Evolutionary conservation across 2,113 vertebrate species (phyloP), one percentile per base, ranked within the genome.

Genomic region (Cephalopholis sonnerati): DNA sequence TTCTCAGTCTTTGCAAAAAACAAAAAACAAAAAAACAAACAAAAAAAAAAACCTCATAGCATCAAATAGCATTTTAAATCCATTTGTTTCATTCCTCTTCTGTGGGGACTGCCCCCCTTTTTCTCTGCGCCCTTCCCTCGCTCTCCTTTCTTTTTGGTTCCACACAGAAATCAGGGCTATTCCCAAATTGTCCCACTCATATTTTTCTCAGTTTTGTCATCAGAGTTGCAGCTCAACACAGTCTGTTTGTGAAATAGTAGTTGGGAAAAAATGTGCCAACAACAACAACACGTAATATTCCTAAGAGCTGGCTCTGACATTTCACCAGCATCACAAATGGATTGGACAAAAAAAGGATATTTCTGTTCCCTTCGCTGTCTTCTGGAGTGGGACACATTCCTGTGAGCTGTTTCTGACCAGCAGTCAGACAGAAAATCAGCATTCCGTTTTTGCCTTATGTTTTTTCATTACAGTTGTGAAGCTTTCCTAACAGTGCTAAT

Each of bases 51-150:
- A 3, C 62, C 68, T 67, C 82, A 63, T 53, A 72, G 72, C 87
- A 93, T 92, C 84, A 87, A 88, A 83, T 54, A 92, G 84, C 89
- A 91, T 93, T 93, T 91, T 84, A 86, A 91, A 93, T 94, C 84
- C 81, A 91, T 92, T 93, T 93, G 87, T 93, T 91, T 81, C 82
- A 87, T 90, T 90, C 72, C 78, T 85, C 73, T 82, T 82, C 87
- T 78, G 85, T 70, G 57, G 70, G 86, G 50, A 82, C 62, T 69
- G 74, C 65, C 66, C 39, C 44, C 36, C 27, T 5, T 62, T 65
- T 67, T 53, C 69, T 78, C 50, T 9, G 53, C 54, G 25, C 85
- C 64, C 48, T 77, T 53, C 46, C 65, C 73, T 83, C 39, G 3
- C 57, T 86, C 89, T 72, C 64, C 74, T 86, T 91, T 62, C 29